Base-by-base conservation (phyloP, 1,140 invertebrate species). In the Penaeus indicus region DNA sequence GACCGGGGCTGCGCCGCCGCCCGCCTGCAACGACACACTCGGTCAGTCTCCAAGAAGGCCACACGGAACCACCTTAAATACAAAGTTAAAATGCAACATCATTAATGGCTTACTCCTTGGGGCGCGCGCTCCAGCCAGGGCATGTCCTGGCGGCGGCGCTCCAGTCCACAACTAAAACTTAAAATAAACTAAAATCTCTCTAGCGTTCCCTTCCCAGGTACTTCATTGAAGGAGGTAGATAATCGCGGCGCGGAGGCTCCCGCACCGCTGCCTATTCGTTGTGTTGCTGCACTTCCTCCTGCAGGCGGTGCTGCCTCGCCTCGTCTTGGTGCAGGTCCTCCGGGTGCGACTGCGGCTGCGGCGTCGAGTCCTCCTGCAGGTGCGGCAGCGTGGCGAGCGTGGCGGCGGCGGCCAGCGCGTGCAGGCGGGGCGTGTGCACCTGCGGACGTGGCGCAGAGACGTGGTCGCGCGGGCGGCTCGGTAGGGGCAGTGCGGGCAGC, bases 401-500 rank as follows among this genome's bases (percentile, higher is more conserved):
- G 75, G 87, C 87, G 32, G 87, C 87, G 63, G 87, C 87, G 21
- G 87, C 87, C 82, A 88, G 87, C 21, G 87, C 87, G 67, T 88
- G 87, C 10, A 89, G 80, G n/a, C 88, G 54, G 47, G 84, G 88
- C 19, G 78, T 86, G 61, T 91, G 90, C 32, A 91, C 91, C 72
- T 89, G 69, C 83, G 90, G 22, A 90, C 88, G 47, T 91, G 91
- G 27, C 91, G 84, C 38, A n/a, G 89, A 88, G 47, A 91, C 75
- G 69, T 90, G 89, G 84, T 91, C 91, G 77, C 90, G 38, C 91
- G 90, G 63, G 90, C 91, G 60, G 92, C 91, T 60, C 85, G 84
- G 69, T 91, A 91, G 38, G 90, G 81, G 87, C 94, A 95, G 72
- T 93, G 92, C 85, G 93, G 92, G 89, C 94, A 95, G 67, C 79